Percentiles rank a stretch among this genome's conserved stretches.
Conservation (phyloP, 2,888 invertebrate genomes). For the Notodromas monacha region DNA sequence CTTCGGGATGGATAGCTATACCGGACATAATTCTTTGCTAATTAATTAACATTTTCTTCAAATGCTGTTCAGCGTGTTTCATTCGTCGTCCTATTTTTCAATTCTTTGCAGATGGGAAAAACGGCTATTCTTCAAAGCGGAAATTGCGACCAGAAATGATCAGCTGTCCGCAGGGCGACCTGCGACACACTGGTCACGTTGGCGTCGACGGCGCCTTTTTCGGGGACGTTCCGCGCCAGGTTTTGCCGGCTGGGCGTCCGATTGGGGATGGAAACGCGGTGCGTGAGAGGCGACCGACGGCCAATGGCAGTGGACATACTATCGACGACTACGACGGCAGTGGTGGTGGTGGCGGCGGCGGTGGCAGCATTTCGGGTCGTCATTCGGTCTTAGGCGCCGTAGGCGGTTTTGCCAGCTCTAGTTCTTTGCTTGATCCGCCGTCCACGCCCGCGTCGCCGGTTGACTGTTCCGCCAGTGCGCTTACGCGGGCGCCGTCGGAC, state of each 20-base stretch:
- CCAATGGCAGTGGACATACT: neutral
- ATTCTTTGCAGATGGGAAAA: conserved; percentile 23
- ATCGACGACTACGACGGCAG: no score
- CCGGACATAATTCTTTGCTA: no score
- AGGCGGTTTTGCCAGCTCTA: no score
- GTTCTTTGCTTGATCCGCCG: no score
- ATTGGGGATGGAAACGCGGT: conserved; percentile 26
- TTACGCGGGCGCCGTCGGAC: neutral
- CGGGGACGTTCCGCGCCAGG: conserved; percentile 48
- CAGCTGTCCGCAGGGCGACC: conserved; percentile 77
- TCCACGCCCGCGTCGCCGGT: neutral
- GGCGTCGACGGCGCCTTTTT: conserved; percentile 89
- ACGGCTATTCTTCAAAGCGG: conserved; percentile 22
- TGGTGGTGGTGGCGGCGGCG: no score
- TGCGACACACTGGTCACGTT: conserved; percentile 82
- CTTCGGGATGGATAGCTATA: no score
- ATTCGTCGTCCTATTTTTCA: neutral
- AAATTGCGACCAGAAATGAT: conserved; percentile 67
- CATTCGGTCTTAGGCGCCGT: no score
- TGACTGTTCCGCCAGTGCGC: no score
- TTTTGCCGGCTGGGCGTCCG: no score
- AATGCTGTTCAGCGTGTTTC: no score
- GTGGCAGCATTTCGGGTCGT: no score
- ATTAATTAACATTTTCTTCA: no score
- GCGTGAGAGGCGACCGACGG: conserved; percentile 13